Percentiles rank a stretch among this genome's conserved stretches.
Evolutionary conservation across 2,888 invertebrate species (phyloP).

Genomic region (Lithophane leautieri): DNA sequence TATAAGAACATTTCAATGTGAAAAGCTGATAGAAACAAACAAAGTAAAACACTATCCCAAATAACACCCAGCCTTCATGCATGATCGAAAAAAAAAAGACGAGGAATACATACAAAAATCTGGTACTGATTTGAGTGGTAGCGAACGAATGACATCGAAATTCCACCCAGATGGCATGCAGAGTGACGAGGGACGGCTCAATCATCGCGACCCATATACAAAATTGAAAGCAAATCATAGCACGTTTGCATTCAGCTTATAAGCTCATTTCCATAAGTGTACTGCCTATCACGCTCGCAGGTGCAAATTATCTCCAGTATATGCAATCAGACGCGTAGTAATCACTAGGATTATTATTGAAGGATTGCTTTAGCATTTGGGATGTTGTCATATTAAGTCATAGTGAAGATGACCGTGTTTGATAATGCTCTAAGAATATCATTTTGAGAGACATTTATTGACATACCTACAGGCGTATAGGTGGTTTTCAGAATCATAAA

Average conservation of each 20-base stretch:
- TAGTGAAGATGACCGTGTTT: slow-evolving; percentile 16
- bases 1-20: not conserved
- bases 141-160: slow-evolving; percentile 70
- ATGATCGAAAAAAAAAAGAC: slow-evolving; percentile 30
- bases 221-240: slow-evolving; percentile 76
- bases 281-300: slow-evolving; percentile 69
- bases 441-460: not conserved
- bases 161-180: slow-evolving; percentile 53
- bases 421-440: not conserved
- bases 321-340: slow-evolving; percentile 55
- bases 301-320: slow-evolving; percentile 68
- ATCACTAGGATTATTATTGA: slow-evolving; percentile 59
- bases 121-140: slow-evolving; percentile 49
- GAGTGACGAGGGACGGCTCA: slow-evolving; percentile 62
- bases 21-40: slow-evolving; percentile 6
- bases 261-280: slow-evolving; percentile 77
- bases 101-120: slow-evolving; percentile 32
- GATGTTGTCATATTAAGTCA: slow-evolving; percentile 53
- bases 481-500: not conserved
- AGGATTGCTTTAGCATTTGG: slow-evolving; percentile 50
- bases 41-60: slow-evolving; percentile 23
- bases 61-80: slow-evolving; percentile 27
- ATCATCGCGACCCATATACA: slow-evolving; percentile 71
- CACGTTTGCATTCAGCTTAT: slow-evolving; percentile 76
- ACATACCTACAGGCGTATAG: too few species aligned